A percentile compares a stretch with the other conserved stretches of the same genome.
Evolutionary conservation across 2,888 invertebrate genomes (phyloP).

Genomic region (Crioceris asparagi): DNA sequence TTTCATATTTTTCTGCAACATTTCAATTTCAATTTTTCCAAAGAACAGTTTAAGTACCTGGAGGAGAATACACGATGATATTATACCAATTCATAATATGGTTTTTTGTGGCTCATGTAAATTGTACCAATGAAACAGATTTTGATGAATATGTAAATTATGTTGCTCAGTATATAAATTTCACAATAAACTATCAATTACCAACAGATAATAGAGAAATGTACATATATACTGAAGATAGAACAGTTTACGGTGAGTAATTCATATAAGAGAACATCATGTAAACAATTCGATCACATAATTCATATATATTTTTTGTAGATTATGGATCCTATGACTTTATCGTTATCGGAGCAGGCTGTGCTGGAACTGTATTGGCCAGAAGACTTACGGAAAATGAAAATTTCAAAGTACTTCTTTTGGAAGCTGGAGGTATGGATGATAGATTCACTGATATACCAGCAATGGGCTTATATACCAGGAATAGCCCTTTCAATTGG

Average conservation of each 20-base stretch:
- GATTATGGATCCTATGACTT: conserved; percentile 10
- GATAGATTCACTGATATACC: conserved; percentile 14
- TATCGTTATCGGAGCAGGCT: conserved; percentile 13
- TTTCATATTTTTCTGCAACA: no score
- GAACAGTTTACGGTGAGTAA: not conserved
- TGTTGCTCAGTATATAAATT: not conserved
- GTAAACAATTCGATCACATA: no score
- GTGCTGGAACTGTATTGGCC: conserved; percentile 12
- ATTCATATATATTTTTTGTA: no score
- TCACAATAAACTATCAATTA: not conserved
- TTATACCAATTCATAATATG: no score
- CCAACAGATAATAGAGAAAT: conserved; percentile 1
- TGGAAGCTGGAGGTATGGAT: conserved; percentile 14
- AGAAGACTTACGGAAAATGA: conserved; percentile 10
- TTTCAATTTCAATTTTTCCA: no score
- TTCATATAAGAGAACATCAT: no score
- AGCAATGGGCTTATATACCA: conserved; percentile 6
- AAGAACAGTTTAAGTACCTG: no score
- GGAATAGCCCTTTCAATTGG: conserved; percentile 9
- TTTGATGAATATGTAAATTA: conserved; percentile 1
- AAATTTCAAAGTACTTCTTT: conserved; percentile 10
- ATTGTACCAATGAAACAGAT: no score
- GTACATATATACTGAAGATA: not conserved
- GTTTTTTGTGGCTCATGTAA: no score
- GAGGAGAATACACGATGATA: no score